Evolutionary conservation across 2,888 invertebrate species (phyloP), one percentile per base, ranked within the genome.

Genomic region (Creontiades dilutus): DNA sequence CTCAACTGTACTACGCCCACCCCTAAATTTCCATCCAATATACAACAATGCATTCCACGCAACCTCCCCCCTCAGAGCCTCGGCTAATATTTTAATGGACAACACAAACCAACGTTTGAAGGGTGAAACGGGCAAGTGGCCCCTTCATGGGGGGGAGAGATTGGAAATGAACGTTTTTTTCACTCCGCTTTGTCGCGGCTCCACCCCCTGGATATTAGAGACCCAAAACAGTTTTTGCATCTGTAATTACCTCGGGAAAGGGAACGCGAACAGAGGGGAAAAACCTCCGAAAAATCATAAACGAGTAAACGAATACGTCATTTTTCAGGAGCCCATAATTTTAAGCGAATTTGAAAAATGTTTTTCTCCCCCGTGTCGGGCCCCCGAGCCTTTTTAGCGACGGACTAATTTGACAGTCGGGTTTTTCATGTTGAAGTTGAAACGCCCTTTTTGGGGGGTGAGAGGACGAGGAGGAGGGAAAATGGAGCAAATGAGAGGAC

Each of bases 281-380:
- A 23, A 68, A 68, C 68, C 19, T 23, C 68, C 68, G 19, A 61
- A 68, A 68, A 68, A 68, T 19, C 23, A 27, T 23, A 23, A 23
- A 68, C 7, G 23, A 27, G 23, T 68, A 68, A 68, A 68, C 68
- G 68, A 68, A 68, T 23, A 68, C 68, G 68, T 68, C 68, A 68
- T 68, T 68, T 68, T 68, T 68, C 23, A n/a, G 68, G 23, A 23
- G 68, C 19, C 27, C 27, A 23, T 68, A 19, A 23, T 68, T 68
- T 68, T 68, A 68, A 68, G 68, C 68, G 23, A 68, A 68, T 68
- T 68, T 23, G 68, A 68, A 68, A 23, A 68, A 68, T 68, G 27
- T 68, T 68, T n/a, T 23, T 68, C 23, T 16, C 61, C 61, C n/a
- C 16, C 27, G 2, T 7, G 12, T 23, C 12, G 23, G 19, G 23